Evolutionary conservation across 2,113 vertebrate species (phyloP).

Genomic region (Austrofundulus limnaeus): DNA sequence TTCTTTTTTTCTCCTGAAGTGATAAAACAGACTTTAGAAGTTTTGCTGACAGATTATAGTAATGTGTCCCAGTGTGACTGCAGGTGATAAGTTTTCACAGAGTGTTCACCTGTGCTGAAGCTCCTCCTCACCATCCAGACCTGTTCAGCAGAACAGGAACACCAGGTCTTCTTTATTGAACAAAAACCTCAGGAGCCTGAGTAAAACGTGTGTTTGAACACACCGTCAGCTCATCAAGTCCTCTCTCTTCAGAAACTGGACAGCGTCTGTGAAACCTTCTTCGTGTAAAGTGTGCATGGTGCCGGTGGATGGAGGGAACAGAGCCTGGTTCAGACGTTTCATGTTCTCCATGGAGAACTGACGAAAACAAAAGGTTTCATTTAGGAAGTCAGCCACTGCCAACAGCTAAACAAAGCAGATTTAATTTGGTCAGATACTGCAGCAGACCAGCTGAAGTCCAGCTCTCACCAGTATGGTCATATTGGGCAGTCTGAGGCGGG

Average conservation of each 20-base stretch:
- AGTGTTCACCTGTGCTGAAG: too few relatives aligned
- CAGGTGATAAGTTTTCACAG: too few relatives aligned
- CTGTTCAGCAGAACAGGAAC: too few relatives aligned
- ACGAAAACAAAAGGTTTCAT: slow-evolving; percentile 2
- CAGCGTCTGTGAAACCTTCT: slow-evolving; percentile 82
- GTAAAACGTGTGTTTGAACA: too few relatives aligned
- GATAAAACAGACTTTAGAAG: too few relatives aligned
- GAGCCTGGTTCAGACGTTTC: slow-evolving; percentile 79
- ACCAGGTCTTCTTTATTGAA: too few relatives aligned
- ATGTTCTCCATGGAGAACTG: slow-evolving; percentile 87
- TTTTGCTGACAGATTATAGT: too few relatives aligned
- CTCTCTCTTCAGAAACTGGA: slow-evolving; percentile 83
- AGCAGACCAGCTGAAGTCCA: background rate
- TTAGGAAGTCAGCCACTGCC: background rate
- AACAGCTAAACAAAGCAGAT: background rate
- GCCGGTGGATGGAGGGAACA: slow-evolving; percentile 82
- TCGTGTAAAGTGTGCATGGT: slow-evolving; percentile 76
- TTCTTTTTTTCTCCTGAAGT: too few relatives aligned
- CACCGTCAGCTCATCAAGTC: slow-evolving; percentile 78
- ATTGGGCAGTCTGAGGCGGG: slow-evolving; percentile 80
- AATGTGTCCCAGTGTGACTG: too few relatives aligned
- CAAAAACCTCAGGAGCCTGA: too few relatives aligned
- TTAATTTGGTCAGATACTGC: too few relatives aligned
- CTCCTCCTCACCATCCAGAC: too few relatives aligned
- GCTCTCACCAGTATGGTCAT: slow-evolving; percentile 85